These are phyloP conservation scores for Prunella strophiata DNA, from an alignment of 2,797 vertebrate species.

Conservation along the genomic window DNA sequence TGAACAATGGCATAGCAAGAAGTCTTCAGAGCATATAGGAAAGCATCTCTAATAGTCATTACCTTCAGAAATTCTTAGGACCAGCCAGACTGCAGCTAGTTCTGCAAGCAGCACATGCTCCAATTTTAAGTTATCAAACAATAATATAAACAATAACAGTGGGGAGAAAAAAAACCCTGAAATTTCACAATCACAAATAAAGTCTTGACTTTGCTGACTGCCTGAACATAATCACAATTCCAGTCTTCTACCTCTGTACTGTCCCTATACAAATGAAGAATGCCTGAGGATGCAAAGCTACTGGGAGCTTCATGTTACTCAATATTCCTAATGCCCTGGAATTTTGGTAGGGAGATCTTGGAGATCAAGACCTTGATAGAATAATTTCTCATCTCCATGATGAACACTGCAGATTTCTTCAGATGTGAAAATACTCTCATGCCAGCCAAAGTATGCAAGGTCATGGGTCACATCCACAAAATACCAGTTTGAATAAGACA, in stretches of 20 bases:
- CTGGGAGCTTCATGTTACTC: neutral
- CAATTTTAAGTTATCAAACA: neutral
- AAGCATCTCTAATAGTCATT: neutral
- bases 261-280: neutral
- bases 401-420: neutral
- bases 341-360: neutral
- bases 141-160: neutral
- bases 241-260: neutral
- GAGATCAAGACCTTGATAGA: neutral
- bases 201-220: neutral
- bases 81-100: neutral
- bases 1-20: neutral
- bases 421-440: neutral
- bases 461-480: neutral
- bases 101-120: neutral
- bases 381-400: neutral
- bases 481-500: neutral
- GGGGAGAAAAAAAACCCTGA: neutral
- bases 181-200: neutral
- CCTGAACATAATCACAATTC: neutral
- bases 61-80: neutral
- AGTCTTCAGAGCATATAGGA: neutral
- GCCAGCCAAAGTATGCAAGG: neutral
- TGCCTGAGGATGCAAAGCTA: neutral
- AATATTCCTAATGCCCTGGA: neutral